Base-by-base conservation (phyloP, 2,113 vertebrate species). In the Excalfactoria chinensis region DNA sequence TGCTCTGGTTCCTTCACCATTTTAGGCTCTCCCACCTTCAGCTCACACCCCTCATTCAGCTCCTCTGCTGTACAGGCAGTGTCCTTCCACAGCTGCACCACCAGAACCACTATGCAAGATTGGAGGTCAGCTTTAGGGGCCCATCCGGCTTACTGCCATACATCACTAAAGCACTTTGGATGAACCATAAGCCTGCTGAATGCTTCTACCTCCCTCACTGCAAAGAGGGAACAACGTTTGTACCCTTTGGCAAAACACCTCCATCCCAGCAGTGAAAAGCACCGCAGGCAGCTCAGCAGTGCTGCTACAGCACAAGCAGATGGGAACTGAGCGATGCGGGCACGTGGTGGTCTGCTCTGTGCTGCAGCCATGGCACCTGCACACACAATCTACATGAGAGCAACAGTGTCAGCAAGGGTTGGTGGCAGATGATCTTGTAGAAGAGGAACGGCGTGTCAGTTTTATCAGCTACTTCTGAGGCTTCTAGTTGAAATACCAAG, bases 21-120 rank as follows among this genome's bases (percentile, higher is more conserved):
- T 53, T 37, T 49, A 28, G 41, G 44, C 51, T 41, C 48, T 46
- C 44, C 73, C 28, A n/a, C 21, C 30, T 25, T 30, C 8, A 28
- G 14, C 43, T n/a, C 41, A 30, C 46, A 19, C 7, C 20, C 25
- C 49, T 48, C 46, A 5, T 9, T 40, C 30, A 1, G 43, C 59
- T 51, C 5, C 0, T 9, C 22, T 26, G 66, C 76, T 23, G n/a
- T 32, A 12, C 0, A 5, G 60, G 49, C 60, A 12, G 3, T 3
- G 19, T 8, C 26, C 15, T 48, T 15, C 18, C 51, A 28, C 26
- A 56, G 43, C 80, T 49, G 16, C 18, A 26, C 41, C 58, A 46
- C 19, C 34, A n/a, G 35, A 63, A 49, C 56, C 26, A 11, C 48
- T 25, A 68, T 8, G 19, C 28, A 37, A 62, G 53, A 55, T 26